A percentile compares a stretch with the other conserved stretches of the same genome.
Conservation (phyloP, 2,888 invertebrate species). For the Polietes domitor region DNA sequence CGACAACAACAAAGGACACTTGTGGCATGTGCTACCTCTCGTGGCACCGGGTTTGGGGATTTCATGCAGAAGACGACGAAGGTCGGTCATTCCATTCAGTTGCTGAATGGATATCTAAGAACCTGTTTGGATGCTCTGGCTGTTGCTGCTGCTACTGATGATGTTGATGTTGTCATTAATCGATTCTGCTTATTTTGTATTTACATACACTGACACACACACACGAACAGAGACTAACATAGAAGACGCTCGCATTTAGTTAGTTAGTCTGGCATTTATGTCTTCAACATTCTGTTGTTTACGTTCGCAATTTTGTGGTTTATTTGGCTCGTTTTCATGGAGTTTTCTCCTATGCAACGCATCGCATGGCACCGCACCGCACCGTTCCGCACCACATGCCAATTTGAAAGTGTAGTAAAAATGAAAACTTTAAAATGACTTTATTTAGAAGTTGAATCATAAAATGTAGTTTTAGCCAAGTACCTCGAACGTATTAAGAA, state of each 20-base stretch:
- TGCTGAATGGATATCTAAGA: background rate
- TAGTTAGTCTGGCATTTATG: constrained; percentile 11
- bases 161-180: constrained; percentile 25
- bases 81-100: constrained; percentile 6
- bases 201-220: background rate
- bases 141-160: background rate
- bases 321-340: background rate
- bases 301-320: constrained; percentile 24
- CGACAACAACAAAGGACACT: constrained; percentile 10
- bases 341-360: constrained; percentile 11
- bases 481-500: background rate
- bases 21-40: constrained; percentile 9
- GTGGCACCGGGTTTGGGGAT: background rate
- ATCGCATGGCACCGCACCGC: no score
- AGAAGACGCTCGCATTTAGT: background rate
- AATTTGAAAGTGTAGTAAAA: constrained; percentile 24
- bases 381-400: background rate
- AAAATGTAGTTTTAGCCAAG: background rate
- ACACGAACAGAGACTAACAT: background rate
- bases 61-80: background rate
- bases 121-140: background rate
- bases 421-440: constrained; percentile 30
- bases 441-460: background rate
- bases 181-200: constrained; percentile 38
- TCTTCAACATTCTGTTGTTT: constrained; percentile 35